These are phyloP conservation scores for Pampusana beccarii DNA, from an alignment of 2,113 vertebrate species.

Conservation along the genomic window DNA sequence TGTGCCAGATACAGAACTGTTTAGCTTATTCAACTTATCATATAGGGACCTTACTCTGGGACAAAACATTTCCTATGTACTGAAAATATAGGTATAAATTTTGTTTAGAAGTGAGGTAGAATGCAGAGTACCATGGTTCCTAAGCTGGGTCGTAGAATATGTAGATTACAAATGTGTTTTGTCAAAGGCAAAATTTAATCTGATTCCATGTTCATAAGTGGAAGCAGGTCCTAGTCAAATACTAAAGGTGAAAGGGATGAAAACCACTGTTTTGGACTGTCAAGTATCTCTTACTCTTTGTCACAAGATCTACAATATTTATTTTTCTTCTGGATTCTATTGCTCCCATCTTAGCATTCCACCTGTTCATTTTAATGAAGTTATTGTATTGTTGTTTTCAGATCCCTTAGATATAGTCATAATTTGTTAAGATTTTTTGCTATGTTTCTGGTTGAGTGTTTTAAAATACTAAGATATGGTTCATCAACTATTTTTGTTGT, in stretches of 20 bases:
- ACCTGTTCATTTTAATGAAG: background rate
- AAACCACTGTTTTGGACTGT: background rate
- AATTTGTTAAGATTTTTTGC: background rate
- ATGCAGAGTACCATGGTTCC: background rate
- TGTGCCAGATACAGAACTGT: background rate
- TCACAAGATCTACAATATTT: background rate
- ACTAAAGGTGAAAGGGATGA: background rate
- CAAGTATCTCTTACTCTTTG: background rate
- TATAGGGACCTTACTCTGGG: background rate
- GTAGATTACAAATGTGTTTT: background rate
- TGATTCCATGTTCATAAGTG: background rate
- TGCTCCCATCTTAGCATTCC: background rate
- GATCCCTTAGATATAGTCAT: background rate
- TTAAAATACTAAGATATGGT: background rate
- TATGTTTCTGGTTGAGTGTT: background rate
- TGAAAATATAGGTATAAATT: background rate
- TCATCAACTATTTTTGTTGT: background rate
- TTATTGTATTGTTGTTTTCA: background rate
- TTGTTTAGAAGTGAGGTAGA: background rate
- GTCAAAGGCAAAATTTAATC: background rate
- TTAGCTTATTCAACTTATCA: background rate
- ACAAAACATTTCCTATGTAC: background rate
- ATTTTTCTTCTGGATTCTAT: background rate
- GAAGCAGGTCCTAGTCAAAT: background rate
- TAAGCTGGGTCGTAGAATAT: background rate